Evolutionary conservation across 2,888 invertebrate genomes (phyloP).

Genomic region (Cerceris ruficornis): DNA sequence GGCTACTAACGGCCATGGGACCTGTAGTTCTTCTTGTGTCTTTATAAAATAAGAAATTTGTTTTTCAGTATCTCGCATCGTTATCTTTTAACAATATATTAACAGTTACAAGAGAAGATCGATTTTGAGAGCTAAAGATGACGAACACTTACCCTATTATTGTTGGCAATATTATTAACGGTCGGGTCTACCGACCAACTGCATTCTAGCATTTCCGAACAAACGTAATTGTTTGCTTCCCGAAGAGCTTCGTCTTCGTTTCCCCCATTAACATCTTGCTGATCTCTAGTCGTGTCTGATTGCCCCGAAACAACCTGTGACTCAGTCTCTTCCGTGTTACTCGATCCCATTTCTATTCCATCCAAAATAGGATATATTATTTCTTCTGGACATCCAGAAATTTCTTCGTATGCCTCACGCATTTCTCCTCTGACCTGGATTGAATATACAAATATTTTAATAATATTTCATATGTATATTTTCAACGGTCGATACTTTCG

Average conservation of each 20-base stretch:
- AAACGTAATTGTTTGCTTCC: constrained; percentile 91
- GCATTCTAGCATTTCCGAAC: constrained; percentile 81
- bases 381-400: constrained; percentile 79
- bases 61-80: constrained; percentile 15
- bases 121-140: background rate
- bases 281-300: constrained; percentile 61
- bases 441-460: constrained; percentile 21
- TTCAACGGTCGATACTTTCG: background rate
- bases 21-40: constrained; percentile 85
- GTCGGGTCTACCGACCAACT: constrained; percentile 77
- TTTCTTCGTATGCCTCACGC: constrained; percentile 79
- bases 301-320: constrained; percentile 61
- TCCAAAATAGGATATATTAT: constrained; percentile 79
- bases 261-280: constrained; percentile 76
- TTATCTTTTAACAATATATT: background rate
- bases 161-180: constrained; percentile 76
- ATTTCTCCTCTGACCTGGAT: constrained; percentile 78
- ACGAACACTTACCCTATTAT: constrained; percentile 59
- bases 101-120: background rate
- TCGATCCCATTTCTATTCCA: constrained; percentile 77
- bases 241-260: constrained; percentile 85
- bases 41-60: constrained; percentile 46
- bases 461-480: background rate
- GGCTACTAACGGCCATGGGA: constrained; percentile 83
- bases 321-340: constrained; percentile 70